Percentiles rank a stretch among this genome's conserved stretches.
Evolutionary conservation across 2,797 vertebrate species (phyloP).

Genomic region (Alectoris magna): DNA sequence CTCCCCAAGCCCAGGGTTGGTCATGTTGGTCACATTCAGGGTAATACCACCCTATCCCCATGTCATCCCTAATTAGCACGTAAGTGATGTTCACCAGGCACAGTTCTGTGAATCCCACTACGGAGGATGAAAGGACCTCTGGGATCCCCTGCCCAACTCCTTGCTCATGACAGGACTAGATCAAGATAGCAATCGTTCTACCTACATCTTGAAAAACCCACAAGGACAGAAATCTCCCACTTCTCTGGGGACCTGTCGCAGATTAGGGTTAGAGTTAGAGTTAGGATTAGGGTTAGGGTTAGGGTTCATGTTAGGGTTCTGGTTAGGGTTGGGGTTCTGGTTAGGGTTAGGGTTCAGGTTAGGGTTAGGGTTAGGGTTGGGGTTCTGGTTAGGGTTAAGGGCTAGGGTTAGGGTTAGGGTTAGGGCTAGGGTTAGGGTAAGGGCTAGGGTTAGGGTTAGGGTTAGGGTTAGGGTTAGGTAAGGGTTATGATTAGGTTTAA

Average conservation of each 20-base stretch:
- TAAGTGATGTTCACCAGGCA: not conserved
- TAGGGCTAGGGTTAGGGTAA: too few relatives aligned
- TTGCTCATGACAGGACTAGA: not conserved
- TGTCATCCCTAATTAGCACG: not conserved
- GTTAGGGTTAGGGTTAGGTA: too few relatives aligned
- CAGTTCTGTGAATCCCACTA: not conserved
- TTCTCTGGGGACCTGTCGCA: not conserved
- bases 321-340: too few relatives aligned
- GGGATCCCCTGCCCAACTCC: not conserved
- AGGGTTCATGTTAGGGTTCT: too few relatives aligned
- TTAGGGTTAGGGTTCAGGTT: too few relatives aligned
- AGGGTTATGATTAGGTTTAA: too few relatives aligned
- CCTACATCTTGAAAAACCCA: not conserved
- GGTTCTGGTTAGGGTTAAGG: too few relatives aligned
- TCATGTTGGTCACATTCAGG: not conserved
- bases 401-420: too few relatives aligned
- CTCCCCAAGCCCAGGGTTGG: not conserved
- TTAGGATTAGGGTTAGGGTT: too few relatives aligned
- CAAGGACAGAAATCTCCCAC: not conserved
- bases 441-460: too few relatives aligned
- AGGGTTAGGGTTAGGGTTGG: too few relatives aligned
- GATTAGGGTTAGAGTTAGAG: too few relatives aligned
- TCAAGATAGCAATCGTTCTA: not conserved
- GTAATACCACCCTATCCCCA: accelerated
- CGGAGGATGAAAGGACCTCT: not conserved